Evolutionary conservation across 2,888 invertebrate species (phyloP), one percentile per base, ranked within the genome.

Genomic region (Dermolepida albohirtum): DNA sequence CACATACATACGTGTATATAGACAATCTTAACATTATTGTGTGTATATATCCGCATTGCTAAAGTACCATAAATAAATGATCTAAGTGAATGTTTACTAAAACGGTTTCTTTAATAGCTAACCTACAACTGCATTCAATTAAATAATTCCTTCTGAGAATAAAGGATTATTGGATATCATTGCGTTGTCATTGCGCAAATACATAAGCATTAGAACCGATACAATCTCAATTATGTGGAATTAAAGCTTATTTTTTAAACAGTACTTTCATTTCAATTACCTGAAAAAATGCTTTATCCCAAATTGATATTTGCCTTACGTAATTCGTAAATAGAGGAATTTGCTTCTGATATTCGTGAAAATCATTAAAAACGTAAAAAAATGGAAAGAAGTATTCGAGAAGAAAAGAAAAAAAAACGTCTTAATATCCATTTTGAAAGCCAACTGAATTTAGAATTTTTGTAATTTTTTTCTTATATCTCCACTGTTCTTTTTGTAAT

Each of bases 81-180:
- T 54, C 54, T 40, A 16, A 54, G 54, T 41, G 54, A 54, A 54
- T 40, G 40, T 54, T 17, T n/a, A 54, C 54, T 54, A 16, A 41
- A 54, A 54, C 54, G 54, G 17, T 8, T 40, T 16, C 17, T 39
- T 54, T n/a, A 40, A 54, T 49, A 49, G 49, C 22, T 5, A 49
- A 49, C 22, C 17, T 17, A 49, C 10, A 11, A n/a, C 16, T n/a
- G 40, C 16, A n/a, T 40, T 54, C 54, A 39, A 40, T 54, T 54
- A 54, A 54, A 54, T 40, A 54, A 54, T 54, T 40, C 39, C 11
- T 54, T 40, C 54, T 16, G 17, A 54, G 34, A 34, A 54, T 54
- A 54, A 40, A 41, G 54, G 54, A 40, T 39, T 16, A 54, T 16
- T 16, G 39, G 34, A 39, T 39, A 12, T 14, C 10, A 10, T 39